Evolutionary conservation across 2,797 vertebrate species (phyloP).

Genomic region (Rousettus madagascariensis): DNA sequence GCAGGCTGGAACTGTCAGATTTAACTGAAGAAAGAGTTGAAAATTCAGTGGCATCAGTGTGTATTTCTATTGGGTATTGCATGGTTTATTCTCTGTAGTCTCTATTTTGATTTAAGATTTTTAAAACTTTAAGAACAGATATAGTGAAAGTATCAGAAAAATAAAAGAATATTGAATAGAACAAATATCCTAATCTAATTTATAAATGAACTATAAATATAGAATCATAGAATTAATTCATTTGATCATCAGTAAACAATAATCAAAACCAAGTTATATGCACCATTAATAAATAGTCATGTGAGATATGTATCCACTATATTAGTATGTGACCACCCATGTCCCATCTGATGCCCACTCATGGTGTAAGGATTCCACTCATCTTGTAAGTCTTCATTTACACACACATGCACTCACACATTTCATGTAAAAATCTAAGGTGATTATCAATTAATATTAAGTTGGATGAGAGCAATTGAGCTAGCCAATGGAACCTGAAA

Average conservation of each 20-base stretch:
- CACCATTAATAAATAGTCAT: background rate
- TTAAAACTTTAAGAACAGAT: background rate
- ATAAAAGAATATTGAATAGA: background rate
- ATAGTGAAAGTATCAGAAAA: background rate
- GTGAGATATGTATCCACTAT: fast-evolving
- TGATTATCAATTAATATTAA: background rate
- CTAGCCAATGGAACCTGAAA: background rate
- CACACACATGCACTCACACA: background rate
- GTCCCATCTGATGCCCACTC: fast-evolving
- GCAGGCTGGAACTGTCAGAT: background rate
- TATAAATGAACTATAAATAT: background rate
- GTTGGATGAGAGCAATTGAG: background rate
- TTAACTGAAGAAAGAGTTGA: background rate
- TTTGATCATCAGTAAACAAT: background rate
- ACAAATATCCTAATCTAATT: background rate
- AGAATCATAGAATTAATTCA: background rate
- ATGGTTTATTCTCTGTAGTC: background rate
- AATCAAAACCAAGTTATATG: background rate
- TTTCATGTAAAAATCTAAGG: background rate
- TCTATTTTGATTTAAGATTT: background rate
- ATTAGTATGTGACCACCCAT: background rate
- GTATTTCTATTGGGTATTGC: background rate
- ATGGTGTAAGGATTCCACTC: background rate
- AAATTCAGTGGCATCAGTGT: background rate
- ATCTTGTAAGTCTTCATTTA: background rate